Percentiles rank a stretch among this genome's conserved stretches.
Evolutionary conservation across 1,140 invertebrate species (phyloP).

Genomic region (Solen grandis): DNA sequence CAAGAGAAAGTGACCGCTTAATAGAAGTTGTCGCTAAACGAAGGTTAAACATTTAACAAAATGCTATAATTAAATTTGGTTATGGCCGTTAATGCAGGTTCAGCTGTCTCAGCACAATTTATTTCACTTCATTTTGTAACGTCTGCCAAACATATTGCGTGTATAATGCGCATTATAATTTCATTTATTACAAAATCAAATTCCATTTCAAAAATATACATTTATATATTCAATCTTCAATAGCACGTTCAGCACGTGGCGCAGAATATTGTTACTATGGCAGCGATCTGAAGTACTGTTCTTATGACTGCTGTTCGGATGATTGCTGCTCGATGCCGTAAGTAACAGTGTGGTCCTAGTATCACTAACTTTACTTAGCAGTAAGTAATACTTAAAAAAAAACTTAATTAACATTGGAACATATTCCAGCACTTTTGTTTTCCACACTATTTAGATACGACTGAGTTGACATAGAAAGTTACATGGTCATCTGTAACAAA

Average conservation of each 20-base stretch:
- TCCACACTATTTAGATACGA: neutral
- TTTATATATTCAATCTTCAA: neutral
- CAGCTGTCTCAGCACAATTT: too few relatives aligned
- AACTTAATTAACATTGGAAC: too few relatives aligned
- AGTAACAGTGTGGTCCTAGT: slow-evolving; percentile 2
- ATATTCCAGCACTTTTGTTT: too few relatives aligned
- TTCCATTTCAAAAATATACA: neutral
- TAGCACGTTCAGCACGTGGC: neutral
- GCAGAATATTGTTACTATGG: neutral
- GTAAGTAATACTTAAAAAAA: neutral
- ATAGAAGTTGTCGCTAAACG: too few relatives aligned
- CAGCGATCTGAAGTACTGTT: slow-evolving; percentile 3
- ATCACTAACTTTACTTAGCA: neutral
- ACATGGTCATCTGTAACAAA: neutral
- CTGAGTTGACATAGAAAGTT: neutral
- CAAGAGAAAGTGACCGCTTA: too few relatives aligned
- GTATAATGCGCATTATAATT: neutral
- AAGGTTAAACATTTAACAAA: too few relatives aligned
- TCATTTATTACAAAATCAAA: neutral
- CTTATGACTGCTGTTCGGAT: slow-evolving; percentile 15
- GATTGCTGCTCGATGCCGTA: slow-evolving; percentile 18
- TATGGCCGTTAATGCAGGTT: too few relatives aligned
- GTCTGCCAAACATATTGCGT: neutral
- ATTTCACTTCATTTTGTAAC: neutral
- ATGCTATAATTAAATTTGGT: too few relatives aligned